Percentiles rank a stretch among this genome's conserved stretches.
These are phyloP conservation scores for Zophobas morio DNA, from an alignment of 1,140 invertebrate genomes.

Conservation along the genomic window DNA sequence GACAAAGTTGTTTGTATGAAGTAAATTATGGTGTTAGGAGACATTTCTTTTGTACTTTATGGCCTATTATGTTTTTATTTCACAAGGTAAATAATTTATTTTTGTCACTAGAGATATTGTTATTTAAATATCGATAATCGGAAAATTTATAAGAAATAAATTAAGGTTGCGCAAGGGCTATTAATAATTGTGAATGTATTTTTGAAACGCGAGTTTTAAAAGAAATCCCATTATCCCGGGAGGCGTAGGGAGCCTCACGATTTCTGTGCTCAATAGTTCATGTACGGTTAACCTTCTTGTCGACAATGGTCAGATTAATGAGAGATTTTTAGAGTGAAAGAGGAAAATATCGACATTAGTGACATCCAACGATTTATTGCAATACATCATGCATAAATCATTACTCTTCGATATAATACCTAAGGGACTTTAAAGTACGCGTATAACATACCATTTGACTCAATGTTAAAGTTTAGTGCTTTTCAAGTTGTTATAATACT, in stretches of 20 bases:
- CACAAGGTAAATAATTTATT: constrained; percentile 11
- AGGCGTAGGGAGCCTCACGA: neutral
- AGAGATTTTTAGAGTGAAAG: neutral
- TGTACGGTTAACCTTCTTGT: neutral
- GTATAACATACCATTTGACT: no score
- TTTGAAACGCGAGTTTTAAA: no score
- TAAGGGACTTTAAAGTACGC: no score
- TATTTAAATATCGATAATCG: neutral
- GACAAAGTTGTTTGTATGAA: constrained; percentile 20
- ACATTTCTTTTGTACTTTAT: constrained; percentile 16
- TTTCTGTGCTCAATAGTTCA: neutral
- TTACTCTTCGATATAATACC: no score
- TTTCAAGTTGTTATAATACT: no score
- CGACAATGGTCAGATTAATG: neutral
- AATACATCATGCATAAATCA: no score
- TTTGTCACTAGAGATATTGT: constrained; percentile 6
- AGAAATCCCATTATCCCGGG: neutral
- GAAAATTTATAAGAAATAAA: no score
- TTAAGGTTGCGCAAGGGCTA: no score
- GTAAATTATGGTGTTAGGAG: constrained; percentile 8
- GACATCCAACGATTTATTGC: no score
- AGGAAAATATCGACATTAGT: no score
- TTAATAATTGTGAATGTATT: no score
- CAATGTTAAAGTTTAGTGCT: no score
- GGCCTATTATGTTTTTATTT: constrained; percentile 17